These are phyloP conservation scores for Hirtodrosophila duncani DNA, from an alignment of 2,888 invertebrate species.

Conservation along the genomic window DNA sequence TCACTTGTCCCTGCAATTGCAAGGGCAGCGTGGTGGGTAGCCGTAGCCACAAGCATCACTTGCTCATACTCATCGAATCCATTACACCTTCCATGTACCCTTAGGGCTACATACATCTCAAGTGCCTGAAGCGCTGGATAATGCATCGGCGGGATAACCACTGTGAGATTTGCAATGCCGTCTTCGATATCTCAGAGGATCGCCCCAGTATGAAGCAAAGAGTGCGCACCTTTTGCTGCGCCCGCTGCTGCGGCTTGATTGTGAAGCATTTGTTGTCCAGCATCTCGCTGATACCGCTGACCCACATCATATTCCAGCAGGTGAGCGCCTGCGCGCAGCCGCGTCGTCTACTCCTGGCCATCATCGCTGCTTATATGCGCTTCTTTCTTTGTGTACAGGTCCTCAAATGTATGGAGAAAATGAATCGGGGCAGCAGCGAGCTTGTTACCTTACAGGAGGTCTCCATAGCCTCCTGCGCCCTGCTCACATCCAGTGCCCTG, in stretches of 20 bases:
- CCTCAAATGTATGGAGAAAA: slow-evolving; percentile 72
- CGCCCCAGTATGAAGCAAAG: slow-evolving; percentile 60
- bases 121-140: slow-evolving; percentile 75
- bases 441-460: slow-evolving; percentile 62
- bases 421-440: slow-evolving; percentile 64
- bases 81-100: neutral
- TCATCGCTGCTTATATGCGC: slow-evolving; percentile 35
- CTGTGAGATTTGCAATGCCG: slow-evolving; percentile 74
- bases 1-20: slow-evolving; percentile 75
- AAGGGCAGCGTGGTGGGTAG: slow-evolving; percentile 77
- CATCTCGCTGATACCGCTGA: slow-evolving; percentile 70
- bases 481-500: slow-evolving; percentile 73
- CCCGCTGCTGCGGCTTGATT: slow-evolving; percentile 71
- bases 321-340: slow-evolving; percentile 32
- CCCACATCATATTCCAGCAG: slow-evolving; percentile 73
- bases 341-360: slow-evolving; percentile 1
- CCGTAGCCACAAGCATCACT: too few species aligned
- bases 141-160: slow-evolving; percentile 66
- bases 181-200: slow-evolving; percentile 60
- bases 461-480: slow-evolving; percentile 57
- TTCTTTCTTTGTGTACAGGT: slow-evolving; percentile 59
- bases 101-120: slow-evolving; percentile 75
- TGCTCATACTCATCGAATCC: neutral
- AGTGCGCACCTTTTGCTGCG: slow-evolving; percentile 68
- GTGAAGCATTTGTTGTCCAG: slow-evolving; percentile 71